Conservation (phyloP, 2,797 vertebrate genomes). For the Loris lydekkerianus region DNA sequence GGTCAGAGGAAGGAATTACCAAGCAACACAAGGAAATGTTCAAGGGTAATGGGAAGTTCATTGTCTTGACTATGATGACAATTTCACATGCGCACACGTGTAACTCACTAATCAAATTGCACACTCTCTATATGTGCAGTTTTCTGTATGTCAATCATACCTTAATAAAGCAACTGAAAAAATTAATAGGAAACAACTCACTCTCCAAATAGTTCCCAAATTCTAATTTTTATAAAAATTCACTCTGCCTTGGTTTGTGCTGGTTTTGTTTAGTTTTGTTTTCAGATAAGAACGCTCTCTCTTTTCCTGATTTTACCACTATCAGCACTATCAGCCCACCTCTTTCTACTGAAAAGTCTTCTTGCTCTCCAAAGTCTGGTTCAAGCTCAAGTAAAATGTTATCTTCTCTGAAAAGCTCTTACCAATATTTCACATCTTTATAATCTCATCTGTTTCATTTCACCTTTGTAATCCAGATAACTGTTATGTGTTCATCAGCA, state of each 20-base stretch:
- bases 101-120: neutral
- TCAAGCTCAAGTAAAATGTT: slow-evolving; percentile 24
- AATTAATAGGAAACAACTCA: neutral
- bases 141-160: neutral
- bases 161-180: neutral
- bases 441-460: neutral
- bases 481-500: neutral
- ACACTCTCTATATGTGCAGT: neutral
- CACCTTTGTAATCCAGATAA: neutral
- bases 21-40: neutral
- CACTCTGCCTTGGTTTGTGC: neutral
- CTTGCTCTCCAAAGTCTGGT: neutral
- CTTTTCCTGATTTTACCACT: neutral
- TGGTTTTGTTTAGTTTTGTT: neutral
- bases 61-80: neutral
- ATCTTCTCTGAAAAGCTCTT: neutral
- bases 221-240: neutral
- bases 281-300: neutral
- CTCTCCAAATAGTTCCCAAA: neutral
- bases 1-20: neutral
- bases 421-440: neutral
- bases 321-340: neutral
- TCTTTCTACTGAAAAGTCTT: neutral
- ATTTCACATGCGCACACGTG: neutral
- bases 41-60: neutral